Percentiles rank a stretch among this genome's conserved stretches.
Evolutionary conservation across 2,888 invertebrate species (phyloP).

Genomic region (Meiosimyza decipiens): DNA sequence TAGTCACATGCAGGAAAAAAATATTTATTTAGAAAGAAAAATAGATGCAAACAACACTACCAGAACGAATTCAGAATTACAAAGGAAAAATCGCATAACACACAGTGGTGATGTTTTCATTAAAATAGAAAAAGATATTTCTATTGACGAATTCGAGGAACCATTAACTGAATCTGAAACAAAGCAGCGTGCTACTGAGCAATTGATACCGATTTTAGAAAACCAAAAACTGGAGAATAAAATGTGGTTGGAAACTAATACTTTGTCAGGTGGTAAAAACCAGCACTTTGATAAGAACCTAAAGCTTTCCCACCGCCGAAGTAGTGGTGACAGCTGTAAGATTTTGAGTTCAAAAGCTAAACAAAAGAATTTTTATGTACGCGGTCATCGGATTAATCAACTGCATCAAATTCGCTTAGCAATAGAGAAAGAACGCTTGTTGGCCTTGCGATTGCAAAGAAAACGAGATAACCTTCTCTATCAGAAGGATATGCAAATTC

Average conservation of each 20-base stretch:
- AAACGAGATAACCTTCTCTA: slow-evolving; percentile 45
- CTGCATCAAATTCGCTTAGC: slow-evolving; percentile 43
- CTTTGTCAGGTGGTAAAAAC: no score
- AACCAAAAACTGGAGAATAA: slow-evolving; percentile 15
- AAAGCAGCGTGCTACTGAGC: background rate
- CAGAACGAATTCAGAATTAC: no score
- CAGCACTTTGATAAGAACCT: no score
- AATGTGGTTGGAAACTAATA: background rate
- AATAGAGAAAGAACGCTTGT: slow-evolving; percentile 44
- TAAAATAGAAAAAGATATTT: slow-evolving; percentile 39
- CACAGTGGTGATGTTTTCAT: slow-evolving; percentile 33
- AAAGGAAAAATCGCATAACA: background rate
- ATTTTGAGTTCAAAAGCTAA: background rate
- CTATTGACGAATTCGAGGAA: slow-evolving; percentile 28
- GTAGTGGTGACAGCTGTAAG: background rate
- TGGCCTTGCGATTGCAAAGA: slow-evolving; percentile 40
- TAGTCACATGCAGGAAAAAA: background rate
- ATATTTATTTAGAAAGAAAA: background rate
- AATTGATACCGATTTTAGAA: background rate
- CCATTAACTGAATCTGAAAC: background rate
- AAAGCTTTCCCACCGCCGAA: background rate
- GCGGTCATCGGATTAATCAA: slow-evolving; percentile 38
- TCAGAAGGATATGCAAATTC: slow-evolving; percentile 45
- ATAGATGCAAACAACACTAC: background rate
- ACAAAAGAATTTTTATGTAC: slow-evolving; percentile 7